A percentile compares a stretch with the other conserved stretches of the same genome.
Conservation (phyloP, 2,797 vertebrate genomes). For the Sparus aurata region DNA sequence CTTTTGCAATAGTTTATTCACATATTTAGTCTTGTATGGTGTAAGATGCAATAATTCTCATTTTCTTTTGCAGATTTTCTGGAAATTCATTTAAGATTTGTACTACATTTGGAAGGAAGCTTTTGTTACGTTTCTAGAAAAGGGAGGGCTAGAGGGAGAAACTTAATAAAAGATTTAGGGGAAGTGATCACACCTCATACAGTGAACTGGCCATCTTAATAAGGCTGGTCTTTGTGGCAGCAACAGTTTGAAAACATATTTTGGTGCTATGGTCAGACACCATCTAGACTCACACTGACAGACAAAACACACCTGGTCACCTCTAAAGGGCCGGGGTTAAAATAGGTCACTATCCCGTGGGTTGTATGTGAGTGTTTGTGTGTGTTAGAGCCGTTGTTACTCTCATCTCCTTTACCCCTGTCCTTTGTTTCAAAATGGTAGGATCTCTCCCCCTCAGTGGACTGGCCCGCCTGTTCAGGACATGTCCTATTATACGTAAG, state of each 20-base stretch:
- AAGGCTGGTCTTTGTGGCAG: background rate
- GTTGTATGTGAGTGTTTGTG: constrained; percentile 49
- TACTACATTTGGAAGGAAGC: background rate
- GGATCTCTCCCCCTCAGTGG: constrained; percentile 87
- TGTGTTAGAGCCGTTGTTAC: constrained; percentile 53
- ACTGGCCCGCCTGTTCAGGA: constrained; percentile 78
- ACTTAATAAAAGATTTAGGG: no score
- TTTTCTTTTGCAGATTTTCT: background rate
- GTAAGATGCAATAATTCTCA: no score
- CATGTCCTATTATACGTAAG: constrained; percentile 87
- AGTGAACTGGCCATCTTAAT: background rate
- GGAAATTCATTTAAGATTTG: background rate
- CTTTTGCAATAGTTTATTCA: background rate
- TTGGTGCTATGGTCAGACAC: background rate
- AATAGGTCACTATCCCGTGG: constrained; percentile 15
- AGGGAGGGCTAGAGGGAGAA: background rate
- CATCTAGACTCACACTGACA: background rate
- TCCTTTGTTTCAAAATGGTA: constrained; percentile 76
- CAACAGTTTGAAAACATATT: background rate
- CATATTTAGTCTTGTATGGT: no score
- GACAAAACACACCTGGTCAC: constrained; percentile 14
- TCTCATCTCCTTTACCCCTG: constrained; percentile 70
- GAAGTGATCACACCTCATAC: no score
- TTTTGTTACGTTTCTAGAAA: background rate
- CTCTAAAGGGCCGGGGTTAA: constrained; percentile 15